phyloP scores from a whole-genome alignment of 1,140 invertebrate species.

The Lepidurus arcticus region DNA sequence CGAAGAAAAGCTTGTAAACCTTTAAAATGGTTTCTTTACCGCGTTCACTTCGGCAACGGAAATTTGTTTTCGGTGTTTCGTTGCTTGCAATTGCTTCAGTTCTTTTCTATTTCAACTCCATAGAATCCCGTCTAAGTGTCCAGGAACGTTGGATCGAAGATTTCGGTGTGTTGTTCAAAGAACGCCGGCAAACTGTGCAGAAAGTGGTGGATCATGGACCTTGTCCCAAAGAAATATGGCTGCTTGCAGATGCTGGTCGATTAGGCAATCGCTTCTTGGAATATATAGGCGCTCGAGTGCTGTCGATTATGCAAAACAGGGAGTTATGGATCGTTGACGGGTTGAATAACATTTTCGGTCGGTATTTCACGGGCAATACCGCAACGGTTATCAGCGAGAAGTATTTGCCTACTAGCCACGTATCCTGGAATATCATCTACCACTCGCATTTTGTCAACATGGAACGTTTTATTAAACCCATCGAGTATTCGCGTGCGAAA shows the following conservation, averaged over 20 bases:
- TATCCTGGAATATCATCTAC: not conserved
- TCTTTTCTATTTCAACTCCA: no score
- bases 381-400: not conserved
- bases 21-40: no score
- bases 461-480: not conserved
- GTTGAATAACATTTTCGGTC: not conserved
- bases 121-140: no score
- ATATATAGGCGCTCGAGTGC: not conserved
- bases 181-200: no score
- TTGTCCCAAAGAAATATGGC: not conserved
- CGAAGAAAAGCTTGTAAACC: no score
- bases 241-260: not conserved
- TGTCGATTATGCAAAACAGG: not conserved
- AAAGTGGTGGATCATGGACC: not conserved
- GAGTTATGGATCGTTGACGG: not conserved
- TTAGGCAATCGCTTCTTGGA: not conserved
- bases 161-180: no score
- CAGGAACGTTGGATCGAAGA: no score
- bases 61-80: no score
- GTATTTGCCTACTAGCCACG: not conserved
- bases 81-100: no score
- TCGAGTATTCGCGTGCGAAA: not conserved
- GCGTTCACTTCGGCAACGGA: no score
- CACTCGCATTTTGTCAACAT: not conserved
- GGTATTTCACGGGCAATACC: not conserved